Evolutionary conservation across 2,888 invertebrate species (phyloP).

Genomic region (Leptopterna dolabrata): DNA sequence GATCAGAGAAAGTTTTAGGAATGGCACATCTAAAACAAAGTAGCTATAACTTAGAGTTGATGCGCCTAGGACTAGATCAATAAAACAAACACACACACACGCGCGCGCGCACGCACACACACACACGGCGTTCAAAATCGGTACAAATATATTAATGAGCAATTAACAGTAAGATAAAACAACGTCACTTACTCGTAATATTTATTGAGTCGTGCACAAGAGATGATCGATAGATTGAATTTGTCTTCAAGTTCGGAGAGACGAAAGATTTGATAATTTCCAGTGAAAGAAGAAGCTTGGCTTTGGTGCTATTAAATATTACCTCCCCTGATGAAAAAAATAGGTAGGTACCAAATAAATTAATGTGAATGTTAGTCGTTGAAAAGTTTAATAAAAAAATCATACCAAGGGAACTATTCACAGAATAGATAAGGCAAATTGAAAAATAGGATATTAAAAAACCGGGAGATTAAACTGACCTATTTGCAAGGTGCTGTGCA

Average conservation of each 20-base stretch:
- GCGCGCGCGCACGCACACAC: background rate
- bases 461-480: constrained; percentile 40
- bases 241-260: constrained; percentile 22
- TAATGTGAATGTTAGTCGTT: no score
- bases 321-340: constrained; percentile 69
- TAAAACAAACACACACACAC: background rate
- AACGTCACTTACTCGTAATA: constrained; percentile 1
- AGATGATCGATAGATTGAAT: constrained; percentile 37
- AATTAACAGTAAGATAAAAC: no score
- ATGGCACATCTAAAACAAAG: constrained; percentile 50
- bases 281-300: constrained; percentile 72
- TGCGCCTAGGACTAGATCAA: background rate
- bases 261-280: constrained; percentile 67
- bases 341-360: no score
- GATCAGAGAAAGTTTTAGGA: constrained; percentile 52
- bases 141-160: no score
- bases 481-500: constrained; percentile 56
- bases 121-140: background rate
- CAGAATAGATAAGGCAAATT: background rate
- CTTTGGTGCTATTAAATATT: constrained; percentile 74
- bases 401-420: no score
- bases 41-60: no score
- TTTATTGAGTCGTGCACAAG: constrained; percentile 48
- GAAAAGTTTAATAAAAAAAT: no score
- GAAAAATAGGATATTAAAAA: background rate